Conservation (phyloP, 2,113 vertebrate species). For the Myiagra hebetior region DNA sequence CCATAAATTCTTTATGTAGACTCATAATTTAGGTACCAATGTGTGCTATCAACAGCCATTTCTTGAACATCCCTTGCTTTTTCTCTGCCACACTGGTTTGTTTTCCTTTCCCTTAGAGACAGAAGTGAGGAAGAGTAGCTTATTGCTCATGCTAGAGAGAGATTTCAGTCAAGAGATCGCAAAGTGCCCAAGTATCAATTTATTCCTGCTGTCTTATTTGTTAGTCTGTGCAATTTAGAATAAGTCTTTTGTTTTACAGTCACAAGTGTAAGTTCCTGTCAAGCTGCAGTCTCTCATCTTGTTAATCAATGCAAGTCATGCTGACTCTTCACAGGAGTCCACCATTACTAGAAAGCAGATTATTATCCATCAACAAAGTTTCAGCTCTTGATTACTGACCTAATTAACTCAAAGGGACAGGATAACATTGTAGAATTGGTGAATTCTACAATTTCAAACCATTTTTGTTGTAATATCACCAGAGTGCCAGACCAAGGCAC, state of each 20-base stretch:
- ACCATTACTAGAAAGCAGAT: background rate
- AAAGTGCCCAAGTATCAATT: background rate
- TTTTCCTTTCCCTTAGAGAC: background rate
- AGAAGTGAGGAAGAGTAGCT: background rate
- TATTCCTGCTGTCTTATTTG: background rate
- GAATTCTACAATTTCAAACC: background rate
- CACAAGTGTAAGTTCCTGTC: background rate
- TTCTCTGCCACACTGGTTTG: background rate
- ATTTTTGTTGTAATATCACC: background rate
- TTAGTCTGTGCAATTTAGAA: background rate
- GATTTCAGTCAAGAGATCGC: background rate
- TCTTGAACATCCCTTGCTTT: background rate
- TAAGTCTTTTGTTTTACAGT: background rate
- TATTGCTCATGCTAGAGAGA: background rate
- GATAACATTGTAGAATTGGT: background rate
- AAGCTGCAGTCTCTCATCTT: background rate
- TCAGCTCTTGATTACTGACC: background rate
- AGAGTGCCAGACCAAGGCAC: background rate
- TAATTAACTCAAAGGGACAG: background rate
- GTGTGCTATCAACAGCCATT: background rate
- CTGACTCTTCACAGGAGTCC: background rate
- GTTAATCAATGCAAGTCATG: background rate
- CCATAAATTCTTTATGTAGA: background rate
- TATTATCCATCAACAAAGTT: background rate
- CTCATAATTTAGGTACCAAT: background rate